Conservation (phyloP, 2,888 invertebrate species). For the Dendrolimus pini region DNA sequence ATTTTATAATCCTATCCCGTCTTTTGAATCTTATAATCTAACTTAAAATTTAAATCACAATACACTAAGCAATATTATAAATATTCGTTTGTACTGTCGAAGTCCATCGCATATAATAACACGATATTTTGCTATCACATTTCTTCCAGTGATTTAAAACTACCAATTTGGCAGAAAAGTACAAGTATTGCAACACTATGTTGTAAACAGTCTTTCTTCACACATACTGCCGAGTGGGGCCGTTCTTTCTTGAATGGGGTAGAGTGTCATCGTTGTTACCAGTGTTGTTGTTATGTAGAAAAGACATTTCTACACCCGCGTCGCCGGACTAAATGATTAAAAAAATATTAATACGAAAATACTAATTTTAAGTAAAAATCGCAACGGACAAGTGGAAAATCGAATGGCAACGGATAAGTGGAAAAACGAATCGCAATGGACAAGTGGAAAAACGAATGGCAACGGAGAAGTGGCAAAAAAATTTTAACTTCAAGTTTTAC, state of each 20-base stretch:
- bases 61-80: conserved; percentile 22
- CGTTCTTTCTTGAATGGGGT: conserved; percentile 60
- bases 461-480: too few relatives aligned
- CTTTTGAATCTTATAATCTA: conserved; percentile 1
- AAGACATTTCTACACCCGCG: conserved; percentile 80
- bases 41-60: conserved; percentile 16
- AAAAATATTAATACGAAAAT: too few relatives aligned
- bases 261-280: conserved; percentile 56
- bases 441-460: too few relatives aligned
- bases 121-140: conserved; percentile 36
- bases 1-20: not conserved
- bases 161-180: conserved; percentile 31
- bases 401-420: too few relatives aligned
- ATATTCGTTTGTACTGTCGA: conserved; percentile 57
- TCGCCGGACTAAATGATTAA: conserved; percentile 43
- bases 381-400: too few relatives aligned
- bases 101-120: conserved; percentile 25
- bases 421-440: too few relatives aligned
- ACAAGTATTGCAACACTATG: conserved; percentile 7
- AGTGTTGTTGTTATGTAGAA: conserved; percentile 81
- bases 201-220: conserved; percentile 22
- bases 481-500: too few relatives aligned
- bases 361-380: too few relatives aligned
- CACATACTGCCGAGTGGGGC: conserved; percentile 57
- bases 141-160: conserved; percentile 14